Base-by-base conservation (phyloP, 2,888 invertebrate genomes). In the Archips xylosteana region DNA sequence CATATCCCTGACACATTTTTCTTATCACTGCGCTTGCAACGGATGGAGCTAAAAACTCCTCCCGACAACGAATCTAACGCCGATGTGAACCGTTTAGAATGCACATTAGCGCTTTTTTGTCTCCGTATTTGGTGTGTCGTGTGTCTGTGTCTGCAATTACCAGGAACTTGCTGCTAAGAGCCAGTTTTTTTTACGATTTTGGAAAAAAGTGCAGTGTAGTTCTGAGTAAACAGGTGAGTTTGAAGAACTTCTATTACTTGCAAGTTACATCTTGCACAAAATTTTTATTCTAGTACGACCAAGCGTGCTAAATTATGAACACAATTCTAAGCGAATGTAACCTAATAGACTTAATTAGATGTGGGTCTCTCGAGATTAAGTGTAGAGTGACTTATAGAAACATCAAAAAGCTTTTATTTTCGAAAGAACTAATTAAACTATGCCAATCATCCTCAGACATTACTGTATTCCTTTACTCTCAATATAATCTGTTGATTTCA, bases 11-110 rank as follows among this genome's bases (percentile, higher is more conserved):
- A 79, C 80, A 79, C 77, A 79, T 83, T 85, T 82, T 75, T 81
- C 80, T 81, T 83, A 81, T 83, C 80, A 80, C 81, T 78, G 77
- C 78, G 78, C 78, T 75, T 70, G 79, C 77, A 81, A 84, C 85
- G 85, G 84, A 87, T 85, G 84, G 78, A 86, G 87, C 87, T 85
- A 71, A 87, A 88, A 89, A 87, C 83, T 84, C 80, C 76, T 61
- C 73, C 79, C 80, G 78, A 82, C 81, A 82, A 82, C 81, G 80
- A 82, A 81, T 81, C 78, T 82, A 85, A 83, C 83, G 83, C 83
- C 83, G 86, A 82, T 86, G 86, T 79, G 86, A 86, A 86, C 80
- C 75, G 80, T 74, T 69, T 64, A 74, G 64, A 64, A 64, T 69
- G 61, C 64, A 69, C 70, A 70, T 74, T 65, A 74, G 70, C 54